A percentile compares a stretch with the other conserved stretches of the same genome.
Evolutionary conservation across 2,797 vertebrate species (phyloP).

Genomic region (Pyrocephalus nanus): DNA sequence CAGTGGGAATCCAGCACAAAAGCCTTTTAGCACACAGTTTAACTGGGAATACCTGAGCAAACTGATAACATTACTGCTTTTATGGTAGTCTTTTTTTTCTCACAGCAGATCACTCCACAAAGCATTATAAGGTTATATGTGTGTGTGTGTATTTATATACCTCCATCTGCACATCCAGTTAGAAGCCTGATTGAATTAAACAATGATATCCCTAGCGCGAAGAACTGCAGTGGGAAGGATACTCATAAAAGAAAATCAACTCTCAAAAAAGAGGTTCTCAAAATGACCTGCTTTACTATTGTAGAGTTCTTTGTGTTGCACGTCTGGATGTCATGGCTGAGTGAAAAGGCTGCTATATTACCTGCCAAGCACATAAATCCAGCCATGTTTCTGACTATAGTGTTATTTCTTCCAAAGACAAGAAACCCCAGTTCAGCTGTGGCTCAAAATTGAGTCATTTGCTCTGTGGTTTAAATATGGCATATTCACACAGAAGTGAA

Average conservation of each 20-base stretch:
- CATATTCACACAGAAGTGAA: neutral
- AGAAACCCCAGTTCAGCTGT: neutral
- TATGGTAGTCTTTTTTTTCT: neutral
- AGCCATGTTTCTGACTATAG: neutral
- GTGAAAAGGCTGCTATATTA: neutral
- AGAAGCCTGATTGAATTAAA: neutral
- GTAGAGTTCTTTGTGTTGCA: neutral
- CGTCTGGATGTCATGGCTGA: neutral
- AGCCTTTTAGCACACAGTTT: conserved; percentile 43
- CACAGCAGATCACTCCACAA: neutral
- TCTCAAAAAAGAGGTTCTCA: neutral
- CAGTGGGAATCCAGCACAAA: conserved; percentile 46
- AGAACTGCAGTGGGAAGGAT: neutral
- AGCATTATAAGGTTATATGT: neutral
- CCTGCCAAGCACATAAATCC: neutral
- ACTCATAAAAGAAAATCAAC: neutral
- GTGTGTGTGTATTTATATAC: neutral
- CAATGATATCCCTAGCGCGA: neutral
- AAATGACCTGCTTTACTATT: neutral
- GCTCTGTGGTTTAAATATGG: neutral
- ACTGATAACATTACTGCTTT: conserved; percentile 49
- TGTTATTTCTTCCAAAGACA: neutral
- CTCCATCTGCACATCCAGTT: neutral
- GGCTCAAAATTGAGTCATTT: neutral
- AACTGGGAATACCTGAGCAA: conserved; percentile 56